Base-by-base conservation (phyloP, 2,797 vertebrate genomes). In the Todus mexicanus region DNA sequence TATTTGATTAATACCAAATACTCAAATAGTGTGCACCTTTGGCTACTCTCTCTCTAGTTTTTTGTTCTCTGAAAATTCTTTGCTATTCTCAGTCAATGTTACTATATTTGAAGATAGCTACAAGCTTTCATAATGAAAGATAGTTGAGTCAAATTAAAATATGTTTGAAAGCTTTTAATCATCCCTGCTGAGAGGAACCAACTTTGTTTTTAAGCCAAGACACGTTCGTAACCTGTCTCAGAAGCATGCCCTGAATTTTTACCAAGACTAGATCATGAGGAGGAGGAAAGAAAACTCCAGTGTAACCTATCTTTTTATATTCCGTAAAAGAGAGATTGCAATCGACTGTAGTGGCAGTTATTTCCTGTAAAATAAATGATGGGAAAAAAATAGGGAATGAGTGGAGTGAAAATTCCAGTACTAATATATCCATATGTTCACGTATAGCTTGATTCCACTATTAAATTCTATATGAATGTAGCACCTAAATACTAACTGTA, bases 81-180 rank as follows among this genome's bases (percentile, higher is more conserved):
- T 85, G 42, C 16, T 53, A 31, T 65, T 75, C 38, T 87, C 79
- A 66, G 72, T 80, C 54, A 92, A 38, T 64, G 43, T 73, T 65
- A 35, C 14, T 91, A 31, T 40, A 71, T 35, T 93, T 71, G 68
- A 61, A 70, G 87, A 87, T 77, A 96, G 93, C 38, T 40, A 74
- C 45, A 87, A 84, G 22, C 37, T 88, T 72, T 94, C 60, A 31
- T 50, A 93, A 75, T 81, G 60, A 86, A 92, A 92, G 60, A 40
- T 81, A 84, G 43, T 59, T 84, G 77, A 93, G 23, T 75, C 53
- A 75, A 87, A 90, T 93, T 75, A 92, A 93, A 94, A 89, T 86
- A n/a, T 29, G 26, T 94, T 95, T 92, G 87, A 89, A 81, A 82
- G n/a, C 38, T 94, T 96, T 65, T 94, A 87, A 60, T 91, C 70